phyloP scores from a whole-genome alignment of 2,797 vertebrate species.

The Eidolon dupreanum region DNA sequence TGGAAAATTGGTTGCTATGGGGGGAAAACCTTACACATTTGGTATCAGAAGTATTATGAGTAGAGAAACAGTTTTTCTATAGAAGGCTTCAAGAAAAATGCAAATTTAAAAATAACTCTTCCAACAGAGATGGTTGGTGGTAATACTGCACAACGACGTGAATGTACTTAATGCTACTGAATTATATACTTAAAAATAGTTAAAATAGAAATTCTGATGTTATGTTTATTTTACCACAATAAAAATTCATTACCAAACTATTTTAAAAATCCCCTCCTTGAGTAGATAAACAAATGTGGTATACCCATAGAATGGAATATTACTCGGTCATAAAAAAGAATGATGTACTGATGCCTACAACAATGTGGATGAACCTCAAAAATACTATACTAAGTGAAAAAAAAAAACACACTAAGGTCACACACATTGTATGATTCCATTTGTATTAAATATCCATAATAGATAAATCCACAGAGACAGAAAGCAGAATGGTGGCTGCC shows the following conservation, averaged over 20 bases:
- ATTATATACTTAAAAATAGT: background rate
- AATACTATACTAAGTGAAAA: background rate
- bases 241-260: background rate
- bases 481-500: background rate
- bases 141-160: background rate
- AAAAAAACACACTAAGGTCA: background rate
- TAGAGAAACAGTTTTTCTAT: background rate
- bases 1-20: background rate
- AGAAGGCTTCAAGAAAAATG: constrained; percentile 29
- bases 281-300: background rate
- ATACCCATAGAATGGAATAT: background rate
- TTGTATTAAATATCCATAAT: background rate
- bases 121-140: background rate
- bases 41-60: background rate
- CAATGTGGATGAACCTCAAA: background rate
- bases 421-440: background rate
- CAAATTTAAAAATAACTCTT: background rate
- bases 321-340: background rate
- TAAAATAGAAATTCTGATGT: background rate
- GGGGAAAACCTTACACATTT: background rate
- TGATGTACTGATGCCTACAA: background rate
- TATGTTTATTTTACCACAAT: background rate
- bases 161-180: background rate
- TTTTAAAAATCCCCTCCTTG: background rate
- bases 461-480: background rate